Conservation (phyloP, 2,888 invertebrate genomes). For the Sturmia bella region DNA sequence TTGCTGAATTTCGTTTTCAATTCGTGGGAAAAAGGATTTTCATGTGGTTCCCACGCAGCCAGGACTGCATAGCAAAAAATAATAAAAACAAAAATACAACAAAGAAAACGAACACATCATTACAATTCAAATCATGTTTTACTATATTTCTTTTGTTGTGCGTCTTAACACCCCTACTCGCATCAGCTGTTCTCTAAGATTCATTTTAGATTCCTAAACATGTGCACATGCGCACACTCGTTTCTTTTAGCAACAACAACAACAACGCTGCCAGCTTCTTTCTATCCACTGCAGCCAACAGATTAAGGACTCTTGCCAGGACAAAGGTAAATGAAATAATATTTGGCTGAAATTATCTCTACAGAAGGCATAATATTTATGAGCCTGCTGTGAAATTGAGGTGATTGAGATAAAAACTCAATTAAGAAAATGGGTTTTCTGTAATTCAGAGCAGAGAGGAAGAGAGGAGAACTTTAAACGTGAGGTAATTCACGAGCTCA, state of each 20-base stretch:
- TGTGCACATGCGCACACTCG: slow-evolving; percentile 2
- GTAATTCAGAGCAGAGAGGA: not conserved
- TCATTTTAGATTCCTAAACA: not conserved
- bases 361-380: slow-evolving; percentile 24
- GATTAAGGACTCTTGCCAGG: slow-evolving; percentile 17
- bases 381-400: slow-evolving; percentile 48
- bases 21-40: slow-evolving; percentile 78
- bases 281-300: not conserved
- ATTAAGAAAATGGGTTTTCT: slow-evolving; percentile 1
- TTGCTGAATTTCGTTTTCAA: slow-evolving; percentile 60
- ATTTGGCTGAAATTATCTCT: slow-evolving; percentile 59
- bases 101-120: slow-evolving; percentile 49
- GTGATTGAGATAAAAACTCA: slow-evolving; percentile 28
- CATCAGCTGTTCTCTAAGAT: slow-evolving; percentile 61
- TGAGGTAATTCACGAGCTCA: slow-evolving; percentile 23
- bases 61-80: slow-evolving; percentile 68
- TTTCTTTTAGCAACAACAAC: not conserved
- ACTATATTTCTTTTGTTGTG: slow-evolving; percentile 11
- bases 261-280: not conserved
- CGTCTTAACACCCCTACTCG: slow-evolving; percentile 66
- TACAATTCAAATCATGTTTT: slow-evolving; percentile 65
- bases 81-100: slow-evolving; percentile 34
- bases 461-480: not conserved
- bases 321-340: slow-evolving; percentile 35
- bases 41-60: slow-evolving; percentile 76